Evolutionary conservation across 2,797 vertebrate genomes (phyloP).

Genomic region (Apodemus agrarius): DNA sequence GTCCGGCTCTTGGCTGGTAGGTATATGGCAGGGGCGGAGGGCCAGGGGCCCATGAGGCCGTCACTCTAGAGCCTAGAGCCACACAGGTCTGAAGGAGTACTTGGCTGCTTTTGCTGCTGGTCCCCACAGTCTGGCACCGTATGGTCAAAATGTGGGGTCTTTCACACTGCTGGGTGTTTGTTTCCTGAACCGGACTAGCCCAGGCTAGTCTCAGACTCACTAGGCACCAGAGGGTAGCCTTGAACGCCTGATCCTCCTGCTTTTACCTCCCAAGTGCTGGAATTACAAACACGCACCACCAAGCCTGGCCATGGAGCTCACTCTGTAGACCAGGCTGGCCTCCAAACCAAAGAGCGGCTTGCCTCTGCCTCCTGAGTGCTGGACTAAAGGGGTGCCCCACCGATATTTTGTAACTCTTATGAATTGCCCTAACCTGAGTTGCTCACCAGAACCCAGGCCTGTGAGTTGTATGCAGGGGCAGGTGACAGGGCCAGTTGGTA

Average conservation of each 20-base stretch:
- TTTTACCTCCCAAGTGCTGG: not conserved
- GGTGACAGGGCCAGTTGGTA: not conserved
- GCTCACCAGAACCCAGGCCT: rapidly evolving
- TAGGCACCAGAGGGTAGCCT: not conserved
- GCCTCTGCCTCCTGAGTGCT: not conserved
- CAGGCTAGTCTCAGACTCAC: not conserved
- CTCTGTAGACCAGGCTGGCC: not conserved
- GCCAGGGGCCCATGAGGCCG: rapidly evolving
- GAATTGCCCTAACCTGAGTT: not conserved
- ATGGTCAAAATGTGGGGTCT: too few species aligned
- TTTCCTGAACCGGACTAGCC: not conserved
- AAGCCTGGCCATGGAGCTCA: not conserved
- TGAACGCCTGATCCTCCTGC: not conserved
- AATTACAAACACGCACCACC: not conserved
- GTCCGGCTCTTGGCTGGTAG: not conserved
- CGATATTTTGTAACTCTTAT: not conserved
- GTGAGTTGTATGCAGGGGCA: not conserved
- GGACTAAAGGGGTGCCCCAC: too few species aligned
- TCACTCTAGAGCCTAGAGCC: not conserved
- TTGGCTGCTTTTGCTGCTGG: not conserved
- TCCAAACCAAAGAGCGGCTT: not conserved
- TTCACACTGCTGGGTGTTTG: rapidly evolving
- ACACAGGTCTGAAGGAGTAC: not conserved
- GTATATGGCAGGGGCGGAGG: rapidly evolving
- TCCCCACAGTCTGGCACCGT: too few species aligned